Evolutionary conservation across 2,888 invertebrate species (phyloP), one percentile per base, ranked within the genome.

Genomic region (Glyphotaelius pellucidus): DNA sequence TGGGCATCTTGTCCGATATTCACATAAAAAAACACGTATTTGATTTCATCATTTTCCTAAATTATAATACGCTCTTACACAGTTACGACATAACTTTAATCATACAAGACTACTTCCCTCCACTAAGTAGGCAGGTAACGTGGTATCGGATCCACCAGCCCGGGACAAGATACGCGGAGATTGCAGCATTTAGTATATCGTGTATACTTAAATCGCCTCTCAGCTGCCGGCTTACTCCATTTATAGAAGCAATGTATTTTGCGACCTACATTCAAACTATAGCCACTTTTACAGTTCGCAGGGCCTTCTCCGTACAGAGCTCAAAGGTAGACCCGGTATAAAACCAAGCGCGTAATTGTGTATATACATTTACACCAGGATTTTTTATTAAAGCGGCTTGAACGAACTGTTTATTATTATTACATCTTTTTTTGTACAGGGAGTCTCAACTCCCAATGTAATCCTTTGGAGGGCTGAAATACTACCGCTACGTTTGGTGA

Each of bases 171-270:
- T 14, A 12, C 31, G 12, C 38, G 9, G 9, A n/a, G 38, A 35
- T 31, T 35, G 85, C 15, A 12, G 38, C 38, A 35, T 42, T 85
- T 85, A 35, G 85, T 85, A 42, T 38, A 35, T 42, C 85, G 85
- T 25, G 25, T 85, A 35, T 38, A 42, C 19, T n/a, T n/a, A 35
- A 31, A 35, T 14, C 30, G 35, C 42, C 85, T n/a, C 42, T n/a
- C 35, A 85, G 38, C 85, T 19, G 38, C 85, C 85, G 85, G 85
- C 85, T 85, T 85, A 42, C 42, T 12, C 85, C 85, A 85, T 85
- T 85, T 85, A 38, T 85, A 85, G 85, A 85, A 85, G 85, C 85
- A 85, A 85, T 85, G 31, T 85, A 85, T 85, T 85, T 38, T 85
- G 42, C 85, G 85, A 85, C 85, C 85, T 85, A 85, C 85, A 42